A percentile compares a stretch with the other conserved stretches of the same genome.
These are phyloP conservation scores for Chironomus tepperi DNA, from an alignment of 1,140 invertebrate genomes.

Conservation along the genomic window DNA sequence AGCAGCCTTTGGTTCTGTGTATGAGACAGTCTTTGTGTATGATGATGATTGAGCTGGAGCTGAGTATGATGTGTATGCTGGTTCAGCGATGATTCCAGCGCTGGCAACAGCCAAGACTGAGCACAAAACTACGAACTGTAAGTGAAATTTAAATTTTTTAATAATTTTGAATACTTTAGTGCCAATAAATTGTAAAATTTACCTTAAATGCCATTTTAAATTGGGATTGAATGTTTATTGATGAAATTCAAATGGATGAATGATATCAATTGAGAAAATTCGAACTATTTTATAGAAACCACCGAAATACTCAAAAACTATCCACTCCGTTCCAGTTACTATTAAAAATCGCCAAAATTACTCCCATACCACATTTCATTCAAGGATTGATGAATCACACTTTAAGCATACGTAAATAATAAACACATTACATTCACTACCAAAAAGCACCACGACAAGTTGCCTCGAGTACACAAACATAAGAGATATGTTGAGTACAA, in stretches of 20 bases:
- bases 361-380: no score
- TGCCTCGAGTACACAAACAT: no score
- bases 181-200: background rate
- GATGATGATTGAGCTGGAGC: slow-evolving; percentile 10
- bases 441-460: no score
- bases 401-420: no score
- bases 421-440: no score
- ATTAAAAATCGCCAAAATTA: no score
- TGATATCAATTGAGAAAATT: background rate
- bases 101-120: slow-evolving; percentile 40
- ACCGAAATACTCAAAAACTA: no score
- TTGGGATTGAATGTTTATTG: background rate
- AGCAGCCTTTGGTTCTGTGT: slow-evolving; percentile 26
- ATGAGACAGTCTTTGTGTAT: slow-evolving; percentile 27
- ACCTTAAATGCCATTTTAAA: slow-evolving; percentile 16
- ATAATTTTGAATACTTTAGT: background rate
- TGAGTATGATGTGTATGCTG: slow-evolving; percentile 30
- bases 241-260: background rate
- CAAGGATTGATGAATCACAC: no score
- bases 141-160: background rate
- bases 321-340: no score
- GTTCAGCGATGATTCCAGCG: slow-evolving; percentile 36
- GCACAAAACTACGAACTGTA: slow-evolving; percentile 39
- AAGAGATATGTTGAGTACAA: no score
- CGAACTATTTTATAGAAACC: slow-evolving; percentile 1